Evolutionary conservation across 2,888 invertebrate species (phyloP), one percentile per base, ranked within the genome.

Genomic region (Onthophagus sagittarius): DNA sequence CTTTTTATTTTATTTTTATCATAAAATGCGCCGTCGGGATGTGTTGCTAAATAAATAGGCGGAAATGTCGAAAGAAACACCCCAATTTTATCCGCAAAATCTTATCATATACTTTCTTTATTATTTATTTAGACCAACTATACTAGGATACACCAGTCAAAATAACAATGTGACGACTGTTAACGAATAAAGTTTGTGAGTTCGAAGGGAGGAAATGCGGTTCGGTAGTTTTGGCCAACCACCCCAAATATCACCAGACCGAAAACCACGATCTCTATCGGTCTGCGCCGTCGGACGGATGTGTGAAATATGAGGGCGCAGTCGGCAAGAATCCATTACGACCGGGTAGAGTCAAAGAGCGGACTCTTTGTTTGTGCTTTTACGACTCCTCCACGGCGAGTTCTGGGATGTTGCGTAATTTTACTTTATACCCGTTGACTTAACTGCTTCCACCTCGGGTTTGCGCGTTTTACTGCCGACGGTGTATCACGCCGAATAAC

Each of bases 1-100:
- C 79, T 79, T 76, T 53, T 53, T 53, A 53, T 53, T 53, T 53
- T 53, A 53, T 53, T 53, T 53, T 53, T 53, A 53, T 53, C 39
- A 11, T 53, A 53, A 53, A 53, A 53, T 11, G 39, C 7, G 39
- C 9, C 39, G 39, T 53, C 11, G 39, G 39, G 39, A 53, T 53
- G 39, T 53, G 39, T 53, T 53, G 39, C 39, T 53, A 11, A 23
- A 53, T 53, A 53, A 53, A 53, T 1, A 53, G 39, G 39, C 39
- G 39, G 39, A 53, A 53, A 53, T 53, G 11, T 2, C 39, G 7
- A 7, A 33, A 53, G 39, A 53, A 9, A 7, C 39, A 7, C 39
- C 39, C 7, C 39, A 53, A 53, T 53, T 53, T 53, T 53, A 53
- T 53, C 7, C 11, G 5, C 39, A 4, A 1, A 53, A 23, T 23